Evolutionary conservation across 1,140 invertebrate genomes (phyloP), one percentile per base, ranked within the genome.

Genomic region (Drosophila pectinifera): DNA sequence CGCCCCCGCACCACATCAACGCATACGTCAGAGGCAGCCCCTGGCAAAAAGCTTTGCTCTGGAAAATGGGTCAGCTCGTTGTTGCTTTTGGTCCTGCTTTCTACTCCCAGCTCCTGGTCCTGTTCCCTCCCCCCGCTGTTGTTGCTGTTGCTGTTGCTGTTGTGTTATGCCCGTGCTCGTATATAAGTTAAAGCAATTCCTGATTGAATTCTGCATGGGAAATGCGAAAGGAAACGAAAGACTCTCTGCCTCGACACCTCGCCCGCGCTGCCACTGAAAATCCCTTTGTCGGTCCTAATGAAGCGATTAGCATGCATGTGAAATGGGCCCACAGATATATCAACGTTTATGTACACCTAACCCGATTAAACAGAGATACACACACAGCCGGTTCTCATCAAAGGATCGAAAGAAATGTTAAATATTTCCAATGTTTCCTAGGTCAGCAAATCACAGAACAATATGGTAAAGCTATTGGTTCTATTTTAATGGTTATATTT

Each of bases 141-240:
- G 45, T 11, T 75, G 61, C 14, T 70, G 42, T 14, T 77, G 65
- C 10, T 80, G 16, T 20, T 77, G 62, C 4, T 77, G 54, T 22
- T 80, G 59, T 58, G 54, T 73, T 63, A 39, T 80, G 64, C 34
- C 57, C 62, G 53, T 57, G 38, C 56, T 53, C 42, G 41, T 53
- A n/a, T 53, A 69, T 67, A 42, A 61, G 45, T 80, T 61, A 69
- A 61, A 59, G 51, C 79, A 65, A 73, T 77, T 78, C 65, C 55
- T 85, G 78, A 85, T 88, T 88, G 79, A 88, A 80, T 89, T 88
- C 82, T 83, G 83, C 84, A 88, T 88, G 84, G 67, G 36, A 80
- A 88, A 83, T 88, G 84, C 78, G 78, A 61, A 39, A 59, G 51
- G 26, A 34, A 24, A n/a, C 41, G 22, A 41, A 41, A 18, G 22